phyloP scores from a whole-genome alignment of 2,113 vertebrate species.

The Lasiurus borealis region DNA sequence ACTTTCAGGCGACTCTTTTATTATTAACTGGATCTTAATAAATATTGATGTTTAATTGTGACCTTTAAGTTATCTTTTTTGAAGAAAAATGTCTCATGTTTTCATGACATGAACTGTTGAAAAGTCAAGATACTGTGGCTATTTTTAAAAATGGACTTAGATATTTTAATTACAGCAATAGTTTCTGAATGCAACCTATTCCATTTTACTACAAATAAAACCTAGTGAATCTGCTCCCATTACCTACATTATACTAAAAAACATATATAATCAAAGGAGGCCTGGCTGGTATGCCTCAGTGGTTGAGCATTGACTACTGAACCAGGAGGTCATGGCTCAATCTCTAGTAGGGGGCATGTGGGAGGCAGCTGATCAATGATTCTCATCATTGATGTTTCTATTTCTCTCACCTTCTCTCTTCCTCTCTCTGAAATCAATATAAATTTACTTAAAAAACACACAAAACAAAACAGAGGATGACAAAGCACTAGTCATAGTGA shows the following conservation, averaged over 20 bases:
- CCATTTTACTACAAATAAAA: conserved; percentile 27
- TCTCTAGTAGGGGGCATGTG: too few species aligned
- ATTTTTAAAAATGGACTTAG: conserved; percentile 28
- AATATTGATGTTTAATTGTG: conserved; percentile 62
- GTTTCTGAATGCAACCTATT: neutral
- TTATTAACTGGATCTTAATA: conserved; percentile 64
- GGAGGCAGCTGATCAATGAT: too few species aligned
- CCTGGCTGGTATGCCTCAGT: too few species aligned
- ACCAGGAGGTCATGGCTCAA: too few species aligned
- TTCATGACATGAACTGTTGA: conserved; percentile 31
- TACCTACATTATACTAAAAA: conserved; percentile 44
- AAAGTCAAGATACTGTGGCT: conserved; percentile 29
- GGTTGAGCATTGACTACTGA: too few species aligned
- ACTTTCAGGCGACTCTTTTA: neutral
- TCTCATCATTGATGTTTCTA: too few species aligned
- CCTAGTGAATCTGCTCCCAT: neutral
- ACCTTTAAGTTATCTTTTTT: conserved; percentile 54
- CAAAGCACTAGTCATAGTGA: neutral
- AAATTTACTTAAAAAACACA: too few species aligned
- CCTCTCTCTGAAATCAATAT: too few species aligned
- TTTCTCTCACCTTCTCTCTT: too few species aligned
- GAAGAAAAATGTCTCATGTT: conserved; percentile 35
- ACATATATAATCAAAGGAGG: conserved; percentile 18
- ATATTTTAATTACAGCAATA: conserved; percentile 13
- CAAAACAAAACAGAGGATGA: neutral